Percentiles rank a stretch among this genome's conserved stretches.
Conservation (phyloP, 2,797 vertebrate genomes). For the Anolis apletophallus region DNA sequence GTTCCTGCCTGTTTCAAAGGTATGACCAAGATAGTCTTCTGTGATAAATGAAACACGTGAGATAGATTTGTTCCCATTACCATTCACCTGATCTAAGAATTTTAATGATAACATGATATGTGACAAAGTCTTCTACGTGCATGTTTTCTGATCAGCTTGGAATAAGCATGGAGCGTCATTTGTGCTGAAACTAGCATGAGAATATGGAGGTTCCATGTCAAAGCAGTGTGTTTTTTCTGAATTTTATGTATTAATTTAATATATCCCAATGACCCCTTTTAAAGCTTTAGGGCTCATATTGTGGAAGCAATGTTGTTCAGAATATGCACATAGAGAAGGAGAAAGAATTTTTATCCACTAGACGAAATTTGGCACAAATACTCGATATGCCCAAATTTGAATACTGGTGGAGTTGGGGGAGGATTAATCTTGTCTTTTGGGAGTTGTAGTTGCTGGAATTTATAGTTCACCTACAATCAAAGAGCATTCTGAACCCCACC, state of each 20-base stretch:
- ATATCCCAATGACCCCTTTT: neutral
- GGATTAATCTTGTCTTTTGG: no score
- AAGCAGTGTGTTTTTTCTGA: neutral
- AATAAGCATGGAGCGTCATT: neutral
- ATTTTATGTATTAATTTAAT: neutral
- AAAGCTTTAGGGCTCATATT: neutral
- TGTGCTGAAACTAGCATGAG: neutral
- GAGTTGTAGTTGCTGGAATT: no score
- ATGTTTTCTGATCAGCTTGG: neutral
- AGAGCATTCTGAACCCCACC: no score
- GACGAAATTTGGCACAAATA: no score
- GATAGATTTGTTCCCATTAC: neutral
- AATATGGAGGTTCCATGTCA: neutral
- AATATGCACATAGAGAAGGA: neutral
- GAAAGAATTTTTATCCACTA: neutral
- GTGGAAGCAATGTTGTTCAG: neutral
- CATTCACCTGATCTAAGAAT: neutral
- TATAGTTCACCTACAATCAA: no score
- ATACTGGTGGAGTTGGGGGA: no score
- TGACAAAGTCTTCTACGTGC: neutral
- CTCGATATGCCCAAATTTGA: no score
- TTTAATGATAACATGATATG: no score
- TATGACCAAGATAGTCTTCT: conserved; percentile 50
- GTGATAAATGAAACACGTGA: neutral
- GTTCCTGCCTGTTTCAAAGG: conserved; percentile 88